These are phyloP conservation scores for Vicugna pacos DNA, from an alignment of 2,113 vertebrate genomes.

Conservation along the genomic window DNA sequence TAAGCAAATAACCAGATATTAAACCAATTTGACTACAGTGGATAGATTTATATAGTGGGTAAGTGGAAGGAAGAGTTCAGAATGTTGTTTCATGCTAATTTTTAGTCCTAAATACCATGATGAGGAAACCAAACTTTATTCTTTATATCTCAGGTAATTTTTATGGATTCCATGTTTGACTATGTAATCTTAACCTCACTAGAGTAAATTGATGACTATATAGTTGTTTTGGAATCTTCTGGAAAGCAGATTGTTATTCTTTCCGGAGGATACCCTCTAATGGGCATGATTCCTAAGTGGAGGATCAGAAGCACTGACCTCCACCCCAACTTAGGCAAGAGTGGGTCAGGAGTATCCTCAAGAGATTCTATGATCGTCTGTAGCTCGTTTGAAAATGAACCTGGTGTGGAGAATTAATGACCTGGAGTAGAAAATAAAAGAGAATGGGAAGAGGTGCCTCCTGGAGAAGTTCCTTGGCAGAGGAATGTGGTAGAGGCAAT, in stretches of 20 bases:
- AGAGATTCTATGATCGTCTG: not conserved
- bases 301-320: not conserved
- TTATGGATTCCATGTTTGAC: not conserved
- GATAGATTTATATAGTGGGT: not conserved
- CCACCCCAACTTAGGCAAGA: not conserved
- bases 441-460: not conserved
- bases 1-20: not conserved
- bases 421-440: not conserved
- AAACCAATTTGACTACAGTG: not conserved
- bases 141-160: not conserved
- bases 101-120: not conserved
- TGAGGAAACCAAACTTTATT: conserved; percentile 1
- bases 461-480: not conserved
- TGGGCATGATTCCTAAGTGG: not conserved
- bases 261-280: not conserved
- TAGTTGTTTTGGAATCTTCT: not conserved
- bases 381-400: not conserved
- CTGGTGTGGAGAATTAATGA: not conserved
- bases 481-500: not conserved
- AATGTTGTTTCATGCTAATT: not conserved
- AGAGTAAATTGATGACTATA: not conserved
- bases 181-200: not conserved
- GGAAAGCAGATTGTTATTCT: not conserved
- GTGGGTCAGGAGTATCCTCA: not conserved
- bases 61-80: conserved; percentile 2